These are phyloP conservation scores for Chlorops oryzae DNA, from an alignment of 1,140 invertebrate genomes.

Conservation along the genomic window DNA sequence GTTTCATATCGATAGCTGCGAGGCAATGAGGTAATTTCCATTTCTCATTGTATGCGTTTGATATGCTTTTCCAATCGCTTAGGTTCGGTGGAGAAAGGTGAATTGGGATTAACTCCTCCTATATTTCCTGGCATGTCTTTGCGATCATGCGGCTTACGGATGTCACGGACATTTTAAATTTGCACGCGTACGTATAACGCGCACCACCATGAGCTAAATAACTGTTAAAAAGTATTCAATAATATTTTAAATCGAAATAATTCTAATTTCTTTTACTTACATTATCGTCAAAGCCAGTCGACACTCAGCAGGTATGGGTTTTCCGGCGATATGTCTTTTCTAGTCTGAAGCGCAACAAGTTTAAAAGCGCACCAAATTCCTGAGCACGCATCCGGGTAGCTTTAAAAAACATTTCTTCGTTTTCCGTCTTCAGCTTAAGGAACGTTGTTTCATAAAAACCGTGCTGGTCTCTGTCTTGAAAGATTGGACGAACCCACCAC, in stretches of 20 bases:
- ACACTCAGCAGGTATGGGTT: background rate
- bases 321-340: background rate
- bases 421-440: background rate
- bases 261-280: background rate
- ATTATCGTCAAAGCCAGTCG: background rate
- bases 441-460: background rate
- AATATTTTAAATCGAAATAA: background rate
- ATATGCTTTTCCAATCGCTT: too few species aligned
- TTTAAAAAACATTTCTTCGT: constrained; percentile 1
- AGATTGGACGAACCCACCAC: background rate
- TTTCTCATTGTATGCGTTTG: too few species aligned
- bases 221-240: background rate
- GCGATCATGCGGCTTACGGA: constrained; percentile 23
- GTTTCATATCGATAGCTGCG: too few species aligned
- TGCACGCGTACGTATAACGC: background rate
- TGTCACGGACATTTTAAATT: background rate
- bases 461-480: background rate
- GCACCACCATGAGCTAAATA: background rate
- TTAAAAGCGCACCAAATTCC: background rate
- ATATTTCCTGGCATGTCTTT: too few species aligned
- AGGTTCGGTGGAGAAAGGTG: too few species aligned
- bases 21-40: too few species aligned
- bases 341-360: background rate
- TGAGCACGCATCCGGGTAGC: background rate
- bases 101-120: too few species aligned